Evolutionary conservation across 2,888 invertebrate species (phyloP).

Genomic region (Mantis religiosa): DNA sequence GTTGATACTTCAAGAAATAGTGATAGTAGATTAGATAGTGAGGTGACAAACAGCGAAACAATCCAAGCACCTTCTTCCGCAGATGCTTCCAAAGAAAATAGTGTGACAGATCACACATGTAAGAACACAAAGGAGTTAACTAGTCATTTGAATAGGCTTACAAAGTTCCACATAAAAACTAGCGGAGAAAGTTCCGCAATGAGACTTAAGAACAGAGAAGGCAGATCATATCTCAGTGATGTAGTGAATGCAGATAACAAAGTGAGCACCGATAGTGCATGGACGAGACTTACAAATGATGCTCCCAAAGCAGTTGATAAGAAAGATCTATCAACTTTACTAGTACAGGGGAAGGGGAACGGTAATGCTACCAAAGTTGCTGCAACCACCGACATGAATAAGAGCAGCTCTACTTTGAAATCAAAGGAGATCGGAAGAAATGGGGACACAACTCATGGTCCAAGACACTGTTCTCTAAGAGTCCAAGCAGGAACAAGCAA

Average conservation of each 20-base stretch:
- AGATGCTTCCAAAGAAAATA: neutral
- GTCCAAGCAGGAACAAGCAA: slow-evolving; percentile 76
- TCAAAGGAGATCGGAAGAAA: neutral
- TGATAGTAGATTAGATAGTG: neutral
- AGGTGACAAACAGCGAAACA: neutral
- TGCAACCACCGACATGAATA: neutral
- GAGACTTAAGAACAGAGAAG: slow-evolving; percentile 16
- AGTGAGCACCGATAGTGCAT: neutral
- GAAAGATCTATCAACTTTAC: neutral
- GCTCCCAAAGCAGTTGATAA: neutral
- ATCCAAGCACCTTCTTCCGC: neutral
- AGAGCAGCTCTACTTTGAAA: neutral
- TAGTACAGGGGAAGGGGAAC: neutral
- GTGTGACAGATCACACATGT: neutral
- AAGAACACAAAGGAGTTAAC: neutral
- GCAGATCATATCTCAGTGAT: slow-evolving; percentile 24
- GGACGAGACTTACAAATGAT: neutral
- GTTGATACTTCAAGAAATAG: neutral
- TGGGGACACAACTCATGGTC: slow-evolving; percentile 46
- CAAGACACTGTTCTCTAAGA: slow-evolving; percentile 71
- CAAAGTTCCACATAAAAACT: neutral
- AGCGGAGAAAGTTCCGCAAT: neutral
- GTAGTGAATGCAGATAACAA: slow-evolving; percentile 3
- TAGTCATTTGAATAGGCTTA: neutral
- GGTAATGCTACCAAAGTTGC: neutral